Evolutionary conservation across 2,113 vertebrate species (phyloP).

Genomic region (Rhinolophus ferrumequinum): DNA sequence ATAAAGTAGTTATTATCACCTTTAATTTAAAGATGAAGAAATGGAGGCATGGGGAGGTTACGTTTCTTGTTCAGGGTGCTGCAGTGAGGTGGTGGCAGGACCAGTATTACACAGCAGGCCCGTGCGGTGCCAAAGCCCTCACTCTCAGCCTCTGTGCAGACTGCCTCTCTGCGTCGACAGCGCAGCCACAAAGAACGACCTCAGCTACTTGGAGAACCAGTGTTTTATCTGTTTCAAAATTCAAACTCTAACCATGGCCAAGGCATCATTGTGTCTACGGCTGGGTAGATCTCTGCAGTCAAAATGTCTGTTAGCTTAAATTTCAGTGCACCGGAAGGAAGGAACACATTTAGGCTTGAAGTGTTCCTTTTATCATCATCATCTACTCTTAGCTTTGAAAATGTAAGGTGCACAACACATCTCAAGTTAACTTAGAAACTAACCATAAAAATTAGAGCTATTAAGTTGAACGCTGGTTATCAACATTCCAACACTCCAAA

Average conservation of each 20-base stretch:
- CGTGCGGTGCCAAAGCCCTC: not conserved
- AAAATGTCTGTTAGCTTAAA: not conserved
- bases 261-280: not conserved
- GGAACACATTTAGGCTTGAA: not conserved
- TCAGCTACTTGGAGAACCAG: not conserved
- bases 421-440: conserved; percentile 23
- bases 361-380: not conserved
- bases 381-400: not conserved
- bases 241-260: not conserved
- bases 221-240: not conserved
- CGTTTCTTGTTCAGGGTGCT: not conserved
- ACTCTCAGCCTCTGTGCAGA: not conserved
- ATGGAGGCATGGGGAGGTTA: not conserved
- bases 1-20: not conserved
- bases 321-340: not conserved
- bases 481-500: not conserved
- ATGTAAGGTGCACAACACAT: not conserved
- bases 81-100: not conserved
- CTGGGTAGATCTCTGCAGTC: not conserved
- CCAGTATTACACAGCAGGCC: not conserved
- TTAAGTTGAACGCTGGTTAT: not conserved
- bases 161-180: not conserved
- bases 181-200: not conserved
- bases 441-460: not conserved
- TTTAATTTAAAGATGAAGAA: not conserved